Evolutionary conservation across 2,888 invertebrate genomes (phyloP), one percentile per base, ranked within the genome.

Genomic region (Drosophila formosana): DNA sequence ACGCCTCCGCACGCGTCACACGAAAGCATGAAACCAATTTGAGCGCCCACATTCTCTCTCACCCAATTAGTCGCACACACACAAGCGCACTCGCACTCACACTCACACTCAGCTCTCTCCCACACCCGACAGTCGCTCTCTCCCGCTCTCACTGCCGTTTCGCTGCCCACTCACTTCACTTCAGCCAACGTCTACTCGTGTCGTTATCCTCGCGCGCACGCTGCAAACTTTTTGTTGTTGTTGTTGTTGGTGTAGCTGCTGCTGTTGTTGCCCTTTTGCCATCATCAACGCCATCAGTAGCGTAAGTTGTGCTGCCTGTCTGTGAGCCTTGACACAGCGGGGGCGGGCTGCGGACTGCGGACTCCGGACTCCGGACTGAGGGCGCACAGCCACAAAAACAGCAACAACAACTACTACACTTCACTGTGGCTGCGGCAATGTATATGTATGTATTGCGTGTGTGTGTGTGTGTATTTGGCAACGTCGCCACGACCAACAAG

Each of bases 11-110:
- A 86, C 82, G 85, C 78, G 84, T 78, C 88, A 84, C 75, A 74
- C 83, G 76, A 88, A 80, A 83, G 83, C 83, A 82, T 83, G 87
- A 88, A 88, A 89, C 89, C 89, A 89, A 89, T 89, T 89, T 89
- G 87, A 89, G 83, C 89, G 72, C 89, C 89, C 89, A 88, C 89
- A 89, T 88, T 88, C 88, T 87, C 88, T 87, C 89, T 87, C 91
- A 91, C 91, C 90, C 90, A 91, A 91, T 91, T 91, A 90, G 91
- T 90, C 90, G 80, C 90, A 86, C 89, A 81, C 82, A 80, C 68
- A 65, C 66, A 69, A n/a, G 66, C 75, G 66, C 63, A 72, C 71
- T 75, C 72, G 69, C 78, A 71, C 64, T 51, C 76, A 84, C 89
- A 81, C 82, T 80, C 68, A 65, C 66, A 68, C 9, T 66, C 75